Evolutionary conservation across 2,888 invertebrate genomes (phyloP), one percentile per base, ranked within the genome.

Genomic region (Furcula furcula): DNA sequence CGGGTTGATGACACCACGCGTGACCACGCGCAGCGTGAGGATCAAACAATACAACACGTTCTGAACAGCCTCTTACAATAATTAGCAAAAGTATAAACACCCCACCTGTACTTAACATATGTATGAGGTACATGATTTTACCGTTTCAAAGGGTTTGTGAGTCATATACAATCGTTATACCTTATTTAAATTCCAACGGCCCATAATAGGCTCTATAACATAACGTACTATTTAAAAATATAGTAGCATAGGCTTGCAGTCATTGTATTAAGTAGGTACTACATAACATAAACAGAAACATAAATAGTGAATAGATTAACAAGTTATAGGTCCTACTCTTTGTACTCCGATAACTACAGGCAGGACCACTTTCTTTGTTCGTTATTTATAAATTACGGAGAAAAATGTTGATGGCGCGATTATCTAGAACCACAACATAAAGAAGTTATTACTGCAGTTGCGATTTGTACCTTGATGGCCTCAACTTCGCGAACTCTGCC

Each of bases 1-100:
- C 65, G 62, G 81, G 80, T 81, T 80, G 72, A 73, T 79, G 81
- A 81, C 81, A 65, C 64, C 42, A 48, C 33, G 40, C 45, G 14
- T 45, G 53, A 48, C 45, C 46, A 43, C 35, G 53, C 53, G 31
- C 38, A 20, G 30, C 16, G 15, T n/a, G 18, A 18, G 31, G 28
- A n/a, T 29, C 46, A 52, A 57, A 65, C 63, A 67, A 65, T 59
- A 57, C 51, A 46, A 45, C 51, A 43, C 40, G 37, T 37, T 34
- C 56, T 48, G 55, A 35, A 35, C 55, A 49, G 51, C 55, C 62
- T 56, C 55, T 56, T 49, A 40, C 46, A 65, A n/a, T n/a, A n/a
- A 63, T 64, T 62, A 55, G 51, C 58, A 58, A 53, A 50, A 47
- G 46, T 54, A 49, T 44, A 51, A 45, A 36, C 9, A 18, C 19